Percentiles rank a stretch among this genome's conserved stretches.
Conservation (phyloP, 2,113 vertebrate genomes). For the Indicator indicator region DNA sequence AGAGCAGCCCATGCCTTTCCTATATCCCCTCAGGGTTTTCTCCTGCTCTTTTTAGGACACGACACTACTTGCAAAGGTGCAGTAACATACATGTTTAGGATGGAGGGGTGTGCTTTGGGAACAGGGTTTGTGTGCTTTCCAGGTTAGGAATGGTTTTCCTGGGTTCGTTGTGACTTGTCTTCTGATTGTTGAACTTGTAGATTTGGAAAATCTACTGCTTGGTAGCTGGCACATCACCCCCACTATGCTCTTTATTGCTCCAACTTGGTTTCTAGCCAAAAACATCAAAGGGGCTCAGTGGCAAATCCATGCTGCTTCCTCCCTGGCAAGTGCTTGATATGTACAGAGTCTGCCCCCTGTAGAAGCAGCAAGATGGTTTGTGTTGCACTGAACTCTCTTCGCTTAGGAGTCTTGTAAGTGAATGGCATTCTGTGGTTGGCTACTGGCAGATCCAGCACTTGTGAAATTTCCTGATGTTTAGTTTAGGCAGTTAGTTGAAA, state of each 20-base stretch:
- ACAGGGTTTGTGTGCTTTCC: slow-evolving; percentile 48
- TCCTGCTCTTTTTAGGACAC: slow-evolving; percentile 46
- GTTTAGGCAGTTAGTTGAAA: not conserved
- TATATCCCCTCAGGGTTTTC: slow-evolving; percentile 30
- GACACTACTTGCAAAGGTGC: slow-evolving; percentile 38
- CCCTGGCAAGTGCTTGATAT: slow-evolving; percentile 14
- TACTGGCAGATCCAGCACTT: not conserved
- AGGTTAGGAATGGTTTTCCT: slow-evolving; percentile 53
- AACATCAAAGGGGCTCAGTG: slow-evolving; percentile 41
- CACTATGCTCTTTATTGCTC: slow-evolving; percentile 21
- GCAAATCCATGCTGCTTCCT: slow-evolving; percentile 47
- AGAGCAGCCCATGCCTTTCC: slow-evolving; percentile 40
- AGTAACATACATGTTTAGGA: slow-evolving; percentile 36
- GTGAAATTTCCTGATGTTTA: not conserved
- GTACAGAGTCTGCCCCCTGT: not conserved
- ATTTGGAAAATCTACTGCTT: slow-evolving; percentile 27
- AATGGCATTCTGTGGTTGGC: not conserved
- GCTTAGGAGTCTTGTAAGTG: not conserved
- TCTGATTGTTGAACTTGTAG: slow-evolving; percentile 46
- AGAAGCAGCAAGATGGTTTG: slow-evolving; percentile 10
- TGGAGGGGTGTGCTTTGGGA: slow-evolving; percentile 51
- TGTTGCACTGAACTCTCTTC: not conserved
- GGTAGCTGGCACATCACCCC: slow-evolving; percentile 29
- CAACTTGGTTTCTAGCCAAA: slow-evolving; percentile 37
- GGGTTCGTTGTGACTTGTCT: slow-evolving; percentile 56